A percentile compares a stretch with the other conserved stretches of the same genome.
phyloP scores from a whole-genome alignment of 2,888 invertebrate species.

The Cantharis lateralis region DNA sequence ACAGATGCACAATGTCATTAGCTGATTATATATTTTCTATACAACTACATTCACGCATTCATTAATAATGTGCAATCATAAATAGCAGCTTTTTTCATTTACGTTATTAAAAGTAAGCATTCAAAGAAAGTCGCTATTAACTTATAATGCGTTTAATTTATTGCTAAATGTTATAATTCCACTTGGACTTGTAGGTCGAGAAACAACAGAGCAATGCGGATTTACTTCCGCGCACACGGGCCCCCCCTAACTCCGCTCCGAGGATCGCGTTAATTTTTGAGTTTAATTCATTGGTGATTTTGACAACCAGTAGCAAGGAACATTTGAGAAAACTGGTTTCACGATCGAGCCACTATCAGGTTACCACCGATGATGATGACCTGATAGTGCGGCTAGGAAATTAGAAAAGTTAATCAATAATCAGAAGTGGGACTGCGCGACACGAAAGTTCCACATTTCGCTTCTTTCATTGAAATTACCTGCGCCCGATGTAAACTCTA shows the following conservation, averaged over 20 bases:
- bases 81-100: not conserved
- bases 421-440: not conserved
- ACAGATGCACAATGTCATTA: constrained; percentile 6
- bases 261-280: not conserved
- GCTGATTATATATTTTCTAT: not conserved
- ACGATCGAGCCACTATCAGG: not conserved
- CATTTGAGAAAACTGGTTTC: not conserved
- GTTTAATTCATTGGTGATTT: not conserved
- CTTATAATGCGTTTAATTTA: not conserved
- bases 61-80: not conserved
- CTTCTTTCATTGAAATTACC: not conserved
- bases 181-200: not conserved
- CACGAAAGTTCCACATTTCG: not conserved
- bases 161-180: not conserved
- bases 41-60: not conserved
- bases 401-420: not conserved
- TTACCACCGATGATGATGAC: not conserved
- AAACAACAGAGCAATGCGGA: not conserved
- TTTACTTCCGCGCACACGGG: not conserved
- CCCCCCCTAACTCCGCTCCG: not conserved
- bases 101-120: not conserved
- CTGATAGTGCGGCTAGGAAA: not conserved
- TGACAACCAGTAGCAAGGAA: not conserved
- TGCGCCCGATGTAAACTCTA: not conserved
- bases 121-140: not conserved